A percentile compares a stretch with the other conserved stretches of the same genome.
phyloP scores from a whole-genome alignment of 2,113 vertebrate species.

The Alces alces region DNA sequence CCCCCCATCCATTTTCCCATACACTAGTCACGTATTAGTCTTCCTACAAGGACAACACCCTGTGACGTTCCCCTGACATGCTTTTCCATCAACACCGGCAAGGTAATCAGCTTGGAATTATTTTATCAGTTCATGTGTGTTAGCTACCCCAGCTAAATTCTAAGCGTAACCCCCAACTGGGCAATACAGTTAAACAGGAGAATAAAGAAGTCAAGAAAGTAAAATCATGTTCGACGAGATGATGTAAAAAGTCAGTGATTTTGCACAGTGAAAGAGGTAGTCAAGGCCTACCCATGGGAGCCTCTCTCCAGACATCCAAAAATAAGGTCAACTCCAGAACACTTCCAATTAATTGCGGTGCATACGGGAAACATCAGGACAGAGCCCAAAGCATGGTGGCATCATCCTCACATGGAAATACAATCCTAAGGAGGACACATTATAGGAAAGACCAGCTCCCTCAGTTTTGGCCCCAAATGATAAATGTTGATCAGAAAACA shows the following conservation, averaged over 20 bases:
- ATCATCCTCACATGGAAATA: not conserved
- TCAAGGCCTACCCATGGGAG: not conserved
- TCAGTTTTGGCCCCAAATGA: not conserved
- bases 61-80: too few species aligned
- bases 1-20: not conserved
- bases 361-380: not conserved
- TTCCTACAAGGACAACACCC: not conserved
- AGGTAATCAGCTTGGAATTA: not conserved
- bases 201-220: not conserved
- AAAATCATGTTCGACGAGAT: not conserved
- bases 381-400: not conserved
- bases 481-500: not conserved
- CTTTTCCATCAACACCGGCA: not conserved
- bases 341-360: not conserved
- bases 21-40: not conserved
- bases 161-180: not conserved
- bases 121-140: not conserved
- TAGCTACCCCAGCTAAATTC: not conserved
- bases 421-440: too few species aligned
- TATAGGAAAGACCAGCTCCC: not conserved
- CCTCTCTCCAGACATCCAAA: not conserved
- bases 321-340: not conserved
- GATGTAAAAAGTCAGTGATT: not conserved
- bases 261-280: not conserved
- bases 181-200: not conserved